Percentiles rank a stretch among this genome's conserved stretches.
Conservation (phyloP, 2,113 vertebrate genomes). For the Trematomus loennbergii region DNA sequence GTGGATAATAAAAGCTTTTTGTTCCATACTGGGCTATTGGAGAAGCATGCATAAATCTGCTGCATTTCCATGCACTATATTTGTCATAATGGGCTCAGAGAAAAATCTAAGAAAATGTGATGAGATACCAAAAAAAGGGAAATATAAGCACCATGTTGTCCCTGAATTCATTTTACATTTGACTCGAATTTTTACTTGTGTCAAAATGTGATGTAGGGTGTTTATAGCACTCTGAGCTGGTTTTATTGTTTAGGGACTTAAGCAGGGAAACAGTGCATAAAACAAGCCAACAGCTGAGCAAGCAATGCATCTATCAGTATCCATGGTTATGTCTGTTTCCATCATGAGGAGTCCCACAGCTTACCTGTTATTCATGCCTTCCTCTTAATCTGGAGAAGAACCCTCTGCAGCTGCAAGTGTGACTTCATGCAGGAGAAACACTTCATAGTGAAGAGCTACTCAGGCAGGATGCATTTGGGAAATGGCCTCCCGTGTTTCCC, state of each 20-base stretch:
- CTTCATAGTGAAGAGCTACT: not conserved
- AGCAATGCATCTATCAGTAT: constrained; percentile 39
- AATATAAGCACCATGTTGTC: not conserved
- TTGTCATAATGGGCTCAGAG: not conserved
- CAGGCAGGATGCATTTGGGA: not conserved
- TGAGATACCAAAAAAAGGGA: not conserved
- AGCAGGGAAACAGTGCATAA: constrained; percentile 2
- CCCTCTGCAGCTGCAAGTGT: constrained; percentile 15
- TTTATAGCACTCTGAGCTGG: not conserved
- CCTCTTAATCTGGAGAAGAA: constrained; percentile 19
- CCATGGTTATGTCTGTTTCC: constrained; percentile 44
- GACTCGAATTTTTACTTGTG: not conserved
- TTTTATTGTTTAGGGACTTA: constrained; percentile 1
- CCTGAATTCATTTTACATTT: not conserved
- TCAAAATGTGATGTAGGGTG: not conserved
- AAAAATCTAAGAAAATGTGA: not conserved
- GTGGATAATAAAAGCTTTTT: not conserved
- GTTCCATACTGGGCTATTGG: not conserved
- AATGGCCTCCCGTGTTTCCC: not conserved
- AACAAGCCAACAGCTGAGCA: constrained; percentile 46
- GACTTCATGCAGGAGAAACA: constrained; percentile 22
- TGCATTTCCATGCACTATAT: not conserved
- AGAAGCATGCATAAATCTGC: not conserved
- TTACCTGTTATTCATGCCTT: constrained; percentile 17
- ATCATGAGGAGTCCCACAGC: constrained; percentile 4